Evolutionary conservation across 2,888 invertebrate species (phyloP), one percentile per base, ranked within the genome.

Genomic region (Gymnosoma rotundatum): DNA sequence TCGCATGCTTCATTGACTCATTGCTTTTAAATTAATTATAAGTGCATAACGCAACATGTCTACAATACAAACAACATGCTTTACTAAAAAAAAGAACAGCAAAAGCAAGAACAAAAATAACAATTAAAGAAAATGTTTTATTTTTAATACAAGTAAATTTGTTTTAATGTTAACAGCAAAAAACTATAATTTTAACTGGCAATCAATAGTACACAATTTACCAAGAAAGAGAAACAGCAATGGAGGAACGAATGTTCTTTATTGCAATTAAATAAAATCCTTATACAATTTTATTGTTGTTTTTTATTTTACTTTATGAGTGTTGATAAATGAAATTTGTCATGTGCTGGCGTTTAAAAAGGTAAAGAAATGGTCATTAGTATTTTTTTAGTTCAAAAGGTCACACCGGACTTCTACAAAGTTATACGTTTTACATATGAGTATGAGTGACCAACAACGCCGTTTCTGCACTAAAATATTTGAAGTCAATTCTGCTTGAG

Each of bases 1-100:
- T 87, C 74, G 86, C 87, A 85, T 87, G 86, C 86, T 81, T 86
- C 85, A 86, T 84, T 81, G 70, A 83, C 84, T 86, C 83, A 86
- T 83, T 86, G 85, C 83, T 85, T 86, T 85, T 82, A 83, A 84
- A 85, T 86, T 86, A 86, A 85, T 81, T 86, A 73, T 70, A 78
- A 78, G 74, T 81, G 54, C 66, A 76, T 58, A 83, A 73, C 42
- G 76, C 63, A 56, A 66, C 56, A 48, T 69, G 63, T 52, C n/a
- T 16, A 66, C 60, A 21, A 58, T 50, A n/a, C 7, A 63, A 38
- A 42, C 36, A 36, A 63, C 36, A 45, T 50, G 56, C 25, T 7
- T n/a, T 20, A 21, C 21, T 50, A 14, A 10, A 38, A 52, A 38
- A 32, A 38, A 52, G 25, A 32, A n/a, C 50, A 52, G 12, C 72